Evolutionary conservation across 2,888 invertebrate species (phyloP), one percentile per base, ranked within the genome.

Genomic region (Xanthorhoe designata): DNA sequence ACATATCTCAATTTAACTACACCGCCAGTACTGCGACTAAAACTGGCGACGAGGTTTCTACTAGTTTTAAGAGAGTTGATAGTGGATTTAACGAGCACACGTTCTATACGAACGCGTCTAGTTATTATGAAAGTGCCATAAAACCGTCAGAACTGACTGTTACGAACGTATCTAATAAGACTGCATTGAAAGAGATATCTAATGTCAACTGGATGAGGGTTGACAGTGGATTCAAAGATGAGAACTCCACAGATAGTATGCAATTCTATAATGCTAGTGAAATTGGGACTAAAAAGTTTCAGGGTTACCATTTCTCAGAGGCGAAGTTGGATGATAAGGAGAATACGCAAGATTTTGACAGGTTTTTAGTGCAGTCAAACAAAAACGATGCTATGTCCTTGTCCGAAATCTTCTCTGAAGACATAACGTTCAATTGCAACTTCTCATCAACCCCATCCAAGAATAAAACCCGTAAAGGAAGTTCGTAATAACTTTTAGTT

Each of bases 71-170:
- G 77, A 85, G 86, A 80, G 76, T 90, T 15, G 91, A 92, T 65
- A 94, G 93, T 70, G 94, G 93, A 9, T 92, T 89, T 67, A 91
- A 90, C 66, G 94, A 94, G 64, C 89, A 91, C 55, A 91, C 91
- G 5, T 91, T 90, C 65, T 91, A 87, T 76, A 80, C 82, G 7
- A 90, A 90, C 72, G 89, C 88, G 49, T 91, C 91, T 75, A 92
- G 92, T 84, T 92, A 92, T 72, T 92, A 92, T 64, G 91, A 92
- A 78, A 91, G 92, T 87, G 91, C 92, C 86, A 92, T 92, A 89
- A 92, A 91, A 80, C 91, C 91, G 42, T 92, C 92, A n/a, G 92
- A 92, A 76, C 73, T 92, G 71, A 92, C 92, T 24, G 85, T 91
- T 52, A 90, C 90, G 29, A 85, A 86, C 69, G 59, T 80, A 60